Evolutionary conservation across 2,113 vertebrate species (phyloP), one percentile per base, ranked within the genome.

Genomic region (Ursus arctos): DNA sequence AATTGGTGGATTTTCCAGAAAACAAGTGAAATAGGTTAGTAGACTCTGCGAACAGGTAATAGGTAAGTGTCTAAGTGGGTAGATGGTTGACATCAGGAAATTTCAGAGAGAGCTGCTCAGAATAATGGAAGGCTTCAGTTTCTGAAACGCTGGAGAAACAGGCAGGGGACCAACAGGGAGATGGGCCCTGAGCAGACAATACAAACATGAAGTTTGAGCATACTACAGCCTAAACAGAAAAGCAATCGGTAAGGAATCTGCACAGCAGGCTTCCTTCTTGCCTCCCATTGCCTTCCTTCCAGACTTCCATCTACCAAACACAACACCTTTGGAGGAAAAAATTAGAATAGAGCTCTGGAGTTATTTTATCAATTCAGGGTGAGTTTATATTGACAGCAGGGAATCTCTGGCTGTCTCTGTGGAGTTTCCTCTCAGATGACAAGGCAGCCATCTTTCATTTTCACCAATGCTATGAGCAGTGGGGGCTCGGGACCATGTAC

Each of bases 81-180:
- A 61, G 53, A 15, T n/a, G 19, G 24, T 26, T 93, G 33, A 88
- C n/a, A 47, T 63, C 33, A 67, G 65, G 88, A 67, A 55, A 65
- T 61, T 69, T 84, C 69, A 67, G 8, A 77, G 55, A 84, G 4
- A 61, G 57, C 33, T 51, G 16, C 49, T 92, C 61, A 22, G 47
- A 43, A 10, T 47, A 55, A 33, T 67, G 12, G 71, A 53, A 90
- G n/a, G 63, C 5, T 92, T 55, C 1, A n/a, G 19, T 26, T 11
- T 94, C 61, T 69, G 51, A 90, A 72, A 72, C 95, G 12, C 53
- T 40, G 18, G 31, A 82, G 74, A 79, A 86, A 28, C 69, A 9
- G 14, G 4, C 69, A 40, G 24, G 13, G 21, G 28, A 33, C 14
- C 16, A 16, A 86, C 18, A 71, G 53, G 72, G 10, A 79, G 71